Percentiles rank a stretch among this genome's conserved stretches.
phyloP scores from a whole-genome alignment of 2,113 vertebrate species.

The Nesospiza acunhae region DNA sequence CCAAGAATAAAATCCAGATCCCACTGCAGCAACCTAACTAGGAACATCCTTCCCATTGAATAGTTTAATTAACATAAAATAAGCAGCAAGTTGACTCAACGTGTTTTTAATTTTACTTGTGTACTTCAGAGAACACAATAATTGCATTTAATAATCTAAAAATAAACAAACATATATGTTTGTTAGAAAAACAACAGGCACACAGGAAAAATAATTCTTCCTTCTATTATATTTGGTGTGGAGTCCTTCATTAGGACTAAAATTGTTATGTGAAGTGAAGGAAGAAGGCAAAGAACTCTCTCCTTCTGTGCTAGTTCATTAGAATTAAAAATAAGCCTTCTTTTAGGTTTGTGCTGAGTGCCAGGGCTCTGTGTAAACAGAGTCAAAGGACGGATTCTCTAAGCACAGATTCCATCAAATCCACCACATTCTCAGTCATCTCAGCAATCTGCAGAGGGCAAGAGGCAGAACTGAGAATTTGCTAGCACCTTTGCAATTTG shows the following conservation, averaged over 20 bases:
- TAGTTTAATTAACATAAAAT: conserved; percentile 52
- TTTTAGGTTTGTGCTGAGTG: neutral
- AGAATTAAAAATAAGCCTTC: conserved; percentile 13
- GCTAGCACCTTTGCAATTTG: neutral
- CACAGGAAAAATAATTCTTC: conserved; percentile 4
- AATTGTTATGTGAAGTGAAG: neutral
- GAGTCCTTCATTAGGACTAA: neutral
- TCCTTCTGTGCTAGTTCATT: neutral
- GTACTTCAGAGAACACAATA: conserved; percentile 38
- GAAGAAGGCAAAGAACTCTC: neutral
- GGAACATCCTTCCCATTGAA: conserved; percentile 46
- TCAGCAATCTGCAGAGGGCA: neutral
- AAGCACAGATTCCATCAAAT: neutral
- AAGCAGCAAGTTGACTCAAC: conserved; percentile 16
- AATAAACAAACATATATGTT: conserved; percentile 61
- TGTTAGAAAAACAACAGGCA: conserved; percentile 41
- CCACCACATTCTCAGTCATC: neutral
- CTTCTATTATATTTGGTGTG: conserved; percentile 19
- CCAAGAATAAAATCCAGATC: conserved; percentile 34
- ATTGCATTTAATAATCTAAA: conserved; percentile 56
- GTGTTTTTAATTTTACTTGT: conserved; percentile 52
- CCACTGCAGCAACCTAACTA: conserved; percentile 21
- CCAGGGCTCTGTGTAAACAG: conserved; percentile 2
- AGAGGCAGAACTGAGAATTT: neutral
- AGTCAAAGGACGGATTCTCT: neutral